Evolutionary conservation across 2,797 vertebrate species (phyloP), one percentile per base, ranked within the genome.

Genomic region (Meriones psammophilus): DNA sequence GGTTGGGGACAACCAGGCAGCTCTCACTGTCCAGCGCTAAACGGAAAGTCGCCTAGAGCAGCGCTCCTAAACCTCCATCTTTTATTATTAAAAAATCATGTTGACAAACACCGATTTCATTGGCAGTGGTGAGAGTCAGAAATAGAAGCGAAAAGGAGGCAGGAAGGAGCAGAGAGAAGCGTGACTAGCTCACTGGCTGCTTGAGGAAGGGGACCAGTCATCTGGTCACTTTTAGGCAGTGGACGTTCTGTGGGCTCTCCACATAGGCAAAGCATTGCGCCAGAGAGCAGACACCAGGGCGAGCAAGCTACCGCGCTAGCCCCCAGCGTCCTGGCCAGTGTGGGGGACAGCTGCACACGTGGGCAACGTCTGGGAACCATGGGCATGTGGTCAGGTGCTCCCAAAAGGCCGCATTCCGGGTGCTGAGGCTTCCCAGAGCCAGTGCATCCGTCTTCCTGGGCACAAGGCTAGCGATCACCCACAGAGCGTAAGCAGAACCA

Each of bases 81-180:
- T 39, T 79, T 68, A 76, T 94, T 93, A 84, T 71, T 92, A 91
- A 76, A 94, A 91, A 91, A 90, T 96, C 62, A 95, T 71, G 76
- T 60, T 88, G 56, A 62, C 86, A 88, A 87, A 88, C 86, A 88
- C 71, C 94, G 96, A 98, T 97, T 97, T 95, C 97, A 54, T 94
- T 97, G 96, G 96, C 97, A 97, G 94, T 98, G 96, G 95, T 97
- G 94, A 96, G 94, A 98, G 97, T 97, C 96, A 98, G 96, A 98
- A 98, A 98, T 98, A 98, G 98, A 98, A 98, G n/a, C 94, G 93
- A 93, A 91, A 88, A 96, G 86, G 87, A 97, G 93, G 96, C 96
- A 96, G 95, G 96, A 98, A 98, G 76, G 68, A 95, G 66, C 58
- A 69, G 79, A 97, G 94, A 97, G 88, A 96, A 97, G 96, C 90